Conservation (phyloP, 2,797 vertebrate genomes). For the Staurois parvus region DNA sequence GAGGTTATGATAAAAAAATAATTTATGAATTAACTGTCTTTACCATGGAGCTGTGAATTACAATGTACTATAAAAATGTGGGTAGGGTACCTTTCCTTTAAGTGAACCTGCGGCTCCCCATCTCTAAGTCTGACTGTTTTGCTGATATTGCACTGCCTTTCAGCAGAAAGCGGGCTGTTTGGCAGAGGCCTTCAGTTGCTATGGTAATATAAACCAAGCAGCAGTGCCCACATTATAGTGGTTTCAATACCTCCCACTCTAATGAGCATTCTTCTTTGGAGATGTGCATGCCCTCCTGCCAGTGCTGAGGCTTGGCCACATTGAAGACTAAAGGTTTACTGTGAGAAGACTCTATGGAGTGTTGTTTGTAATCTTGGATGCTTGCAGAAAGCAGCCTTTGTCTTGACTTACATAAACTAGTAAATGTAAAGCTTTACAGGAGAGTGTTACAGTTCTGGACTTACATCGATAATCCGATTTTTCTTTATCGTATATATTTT, state of each 20-base stretch:
- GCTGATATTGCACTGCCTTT: conserved; percentile 18
- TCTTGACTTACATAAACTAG: conserved; percentile 8
- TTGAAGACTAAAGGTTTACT: not conserved
- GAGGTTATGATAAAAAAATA: too few species aligned
- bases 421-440: conserved; percentile 7
- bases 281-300: conserved; percentile 27
- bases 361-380: conserved; percentile 13
- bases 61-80: too few species aligned
- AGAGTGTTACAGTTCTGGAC: not conserved
- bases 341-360: not conserved
- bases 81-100: too few species aligned
- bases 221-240: conserved; percentile 45
- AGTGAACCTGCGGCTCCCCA: too few species aligned
- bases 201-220: conserved; percentile 57
- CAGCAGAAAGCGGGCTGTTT: conserved; percentile 19
- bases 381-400: not conserved
- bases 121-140: not conserved
- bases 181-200: conserved; percentile 51
- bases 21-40: too few species aligned
- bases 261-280: conserved; percentile 48
- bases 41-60: too few species aligned
- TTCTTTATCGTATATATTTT: too few species aligned
- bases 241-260: conserved; percentile 49
- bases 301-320: not conserved
- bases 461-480: not conserved